These are phyloP conservation scores for Mythimna ferrago DNA, from an alignment of 2,888 invertebrate species.

Conservation along the genomic window DNA sequence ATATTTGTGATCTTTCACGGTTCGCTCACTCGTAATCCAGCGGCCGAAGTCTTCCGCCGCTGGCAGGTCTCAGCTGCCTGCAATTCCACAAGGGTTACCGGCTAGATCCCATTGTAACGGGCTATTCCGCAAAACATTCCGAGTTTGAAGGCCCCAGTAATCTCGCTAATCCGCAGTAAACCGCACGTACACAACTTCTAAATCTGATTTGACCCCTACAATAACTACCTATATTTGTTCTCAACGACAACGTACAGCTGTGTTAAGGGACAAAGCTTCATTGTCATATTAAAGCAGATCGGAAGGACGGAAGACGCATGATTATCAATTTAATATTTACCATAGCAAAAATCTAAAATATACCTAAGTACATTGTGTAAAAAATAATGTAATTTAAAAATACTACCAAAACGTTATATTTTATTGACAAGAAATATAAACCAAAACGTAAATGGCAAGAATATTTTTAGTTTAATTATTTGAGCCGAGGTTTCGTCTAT, in stretches of 20 bases:
- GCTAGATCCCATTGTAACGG: constrained; percentile 66
- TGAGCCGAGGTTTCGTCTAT: neutral
- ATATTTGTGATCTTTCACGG: constrained; percentile 27
- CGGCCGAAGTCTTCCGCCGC: constrained; percentile 65
- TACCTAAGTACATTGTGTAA: too few relatives aligned
- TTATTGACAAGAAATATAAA: too few relatives aligned
- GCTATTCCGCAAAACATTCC: constrained; percentile 74
- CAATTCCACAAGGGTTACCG: constrained; percentile 68
- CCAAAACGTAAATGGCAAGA: too few relatives aligned
- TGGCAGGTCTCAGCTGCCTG: constrained; percentile 72
- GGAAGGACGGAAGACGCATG: constrained; percentile 16
- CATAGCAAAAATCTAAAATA: neutral
- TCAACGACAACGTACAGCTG: constrained; percentile 51
- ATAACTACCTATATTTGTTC: constrained; percentile 63
- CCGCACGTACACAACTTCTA: constrained; percentile 75
- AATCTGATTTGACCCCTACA: constrained; percentile 69
- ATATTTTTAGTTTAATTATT: too few relatives aligned
- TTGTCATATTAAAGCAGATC: constrained; percentile 42
- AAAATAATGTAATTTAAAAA: too few relatives aligned
- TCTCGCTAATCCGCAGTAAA: constrained; percentile 76
- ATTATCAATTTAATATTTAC: constrained; percentile 37
- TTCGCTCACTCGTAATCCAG: constrained; percentile 59
- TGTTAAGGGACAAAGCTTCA: constrained; percentile 37
- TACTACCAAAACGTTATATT: too few relatives aligned
- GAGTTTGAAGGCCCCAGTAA: constrained; percentile 72